A percentile compares a stretch with the other conserved stretches of the same genome.
phyloP scores from a whole-genome alignment of 2,888 invertebrate species.

The Neocrepidodera transversa region DNA sequence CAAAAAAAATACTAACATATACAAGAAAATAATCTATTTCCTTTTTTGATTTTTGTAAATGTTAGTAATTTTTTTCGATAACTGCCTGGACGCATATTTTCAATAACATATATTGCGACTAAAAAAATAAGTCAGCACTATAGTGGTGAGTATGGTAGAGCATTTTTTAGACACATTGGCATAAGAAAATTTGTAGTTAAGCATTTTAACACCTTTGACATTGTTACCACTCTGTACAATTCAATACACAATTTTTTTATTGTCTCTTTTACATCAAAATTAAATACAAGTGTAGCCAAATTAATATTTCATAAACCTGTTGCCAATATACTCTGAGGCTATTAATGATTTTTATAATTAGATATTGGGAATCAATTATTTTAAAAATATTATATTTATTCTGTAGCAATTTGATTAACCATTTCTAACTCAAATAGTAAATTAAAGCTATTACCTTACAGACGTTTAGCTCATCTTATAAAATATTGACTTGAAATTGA shows the following conservation, averaged over 20 bases:
- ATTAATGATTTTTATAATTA: too few species aligned
- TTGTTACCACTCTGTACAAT: constrained; percentile 9
- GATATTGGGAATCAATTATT: too few species aligned
- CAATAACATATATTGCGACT: background rate
- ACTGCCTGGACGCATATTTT: background rate
- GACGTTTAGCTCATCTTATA: background rate
- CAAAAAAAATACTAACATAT: constrained; percentile 19
- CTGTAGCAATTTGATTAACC: too few species aligned
- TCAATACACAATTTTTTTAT: constrained; percentile 18
- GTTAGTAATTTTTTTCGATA: background rate
- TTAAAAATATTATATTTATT: too few species aligned
- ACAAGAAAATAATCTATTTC: constrained; percentile 9
- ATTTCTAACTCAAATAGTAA: background rate
- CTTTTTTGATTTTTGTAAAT: background rate
- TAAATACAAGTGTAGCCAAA: background rate
- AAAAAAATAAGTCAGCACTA: constrained; percentile 10
- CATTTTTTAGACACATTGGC: constrained; percentile 11
- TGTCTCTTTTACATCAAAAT: constrained; percentile 24
- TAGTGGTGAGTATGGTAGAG: constrained; percentile 8
- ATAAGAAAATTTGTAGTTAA: constrained; percentile 15
- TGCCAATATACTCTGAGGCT: too few species aligned
- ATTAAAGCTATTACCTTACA: constrained; percentile 7
- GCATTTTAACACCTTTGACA: constrained; percentile 6
- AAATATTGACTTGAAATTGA: constrained; percentile 6
- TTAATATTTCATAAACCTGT: background rate